Evolutionary conservation across 2,113 vertebrate genomes (phyloP).

Genomic region (Toxotes jaculatrix): DNA sequence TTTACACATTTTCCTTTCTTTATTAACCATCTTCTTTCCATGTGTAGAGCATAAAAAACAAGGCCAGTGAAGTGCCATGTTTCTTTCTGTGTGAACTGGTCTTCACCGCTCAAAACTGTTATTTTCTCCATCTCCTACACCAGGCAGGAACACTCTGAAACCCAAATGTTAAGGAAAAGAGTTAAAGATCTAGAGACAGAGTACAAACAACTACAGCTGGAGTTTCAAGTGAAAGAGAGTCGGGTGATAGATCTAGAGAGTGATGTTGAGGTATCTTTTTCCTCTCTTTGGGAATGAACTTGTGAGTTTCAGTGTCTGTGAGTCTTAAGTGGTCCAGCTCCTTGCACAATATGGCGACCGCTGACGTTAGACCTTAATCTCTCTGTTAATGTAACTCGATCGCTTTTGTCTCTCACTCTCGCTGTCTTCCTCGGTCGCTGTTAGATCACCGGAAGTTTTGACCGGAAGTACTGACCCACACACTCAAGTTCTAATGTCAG

Average conservation of each 20-base stretch:
- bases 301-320: conserved; percentile 75
- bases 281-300: conserved; percentile 73
- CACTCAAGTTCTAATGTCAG: too few species aligned
- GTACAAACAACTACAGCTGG: conserved; percentile 88
- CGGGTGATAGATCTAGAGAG: conserved; percentile 85
- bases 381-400: too few species aligned
- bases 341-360: too few species aligned
- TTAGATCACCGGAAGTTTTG: too few species aligned
- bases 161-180: conserved; percentile 87
- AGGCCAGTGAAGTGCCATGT: conserved; percentile 28
- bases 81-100: conserved; percentile 62
- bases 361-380: too few species aligned
- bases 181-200: conserved; percentile 88
- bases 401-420: too few species aligned
- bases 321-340: conserved; percentile 59
- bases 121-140: conserved; percentile 76
- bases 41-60: background rate
- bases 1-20: background rate
- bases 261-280: conserved; percentile 85
- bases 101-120: conserved; percentile 49
- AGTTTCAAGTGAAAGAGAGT: conserved; percentile 86
- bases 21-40: background rate
- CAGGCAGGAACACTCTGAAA: conserved; percentile 88
- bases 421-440: too few species aligned
- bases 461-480: too few species aligned